phyloP scores from a whole-genome alignment of 2,888 invertebrate genomes.

The Sarcophaga rosellei region DNA sequence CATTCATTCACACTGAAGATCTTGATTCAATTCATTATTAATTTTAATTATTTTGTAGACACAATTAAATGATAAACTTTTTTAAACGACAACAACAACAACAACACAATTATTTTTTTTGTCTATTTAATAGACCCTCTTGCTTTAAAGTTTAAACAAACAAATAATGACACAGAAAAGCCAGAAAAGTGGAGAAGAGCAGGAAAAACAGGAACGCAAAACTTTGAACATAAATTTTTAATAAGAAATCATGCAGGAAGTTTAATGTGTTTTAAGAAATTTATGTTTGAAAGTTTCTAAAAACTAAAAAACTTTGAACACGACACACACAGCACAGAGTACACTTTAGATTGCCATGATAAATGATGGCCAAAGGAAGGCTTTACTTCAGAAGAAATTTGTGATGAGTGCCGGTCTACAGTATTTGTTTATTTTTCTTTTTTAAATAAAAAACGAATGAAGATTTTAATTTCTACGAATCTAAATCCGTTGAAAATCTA shows the following conservation, averaged over 20 bases:
- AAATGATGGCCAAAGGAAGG: no score
- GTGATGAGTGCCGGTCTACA: no score
- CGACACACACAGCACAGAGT: no score
- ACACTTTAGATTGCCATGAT: no score
- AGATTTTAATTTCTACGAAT: no score
- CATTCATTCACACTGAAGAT: neutral
- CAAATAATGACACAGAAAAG: neutral
- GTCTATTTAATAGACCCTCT: neutral
- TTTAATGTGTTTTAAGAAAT: neutral
- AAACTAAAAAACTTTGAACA: neutral
- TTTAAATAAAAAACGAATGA: no score
- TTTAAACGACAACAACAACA: constrained; percentile 11
- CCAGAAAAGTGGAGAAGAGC: neutral
- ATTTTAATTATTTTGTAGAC: constrained; percentile 40
- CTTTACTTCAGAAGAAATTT: no score
- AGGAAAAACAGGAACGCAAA: no score
- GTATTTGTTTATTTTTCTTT: no score
- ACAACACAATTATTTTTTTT: neutral
- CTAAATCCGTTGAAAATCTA: no score
- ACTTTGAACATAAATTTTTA: neutral
- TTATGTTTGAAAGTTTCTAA: neutral
- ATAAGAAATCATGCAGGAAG: neutral
- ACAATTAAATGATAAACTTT: constrained; percentile 34
- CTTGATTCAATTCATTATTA: constrained; percentile 24
- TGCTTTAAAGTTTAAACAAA: no score